Evolutionary conservation across 2,797 vertebrate species (phyloP), one percentile per base, ranked within the genome.

Genomic region (Poeciliopsis paucimaculata): DNA sequence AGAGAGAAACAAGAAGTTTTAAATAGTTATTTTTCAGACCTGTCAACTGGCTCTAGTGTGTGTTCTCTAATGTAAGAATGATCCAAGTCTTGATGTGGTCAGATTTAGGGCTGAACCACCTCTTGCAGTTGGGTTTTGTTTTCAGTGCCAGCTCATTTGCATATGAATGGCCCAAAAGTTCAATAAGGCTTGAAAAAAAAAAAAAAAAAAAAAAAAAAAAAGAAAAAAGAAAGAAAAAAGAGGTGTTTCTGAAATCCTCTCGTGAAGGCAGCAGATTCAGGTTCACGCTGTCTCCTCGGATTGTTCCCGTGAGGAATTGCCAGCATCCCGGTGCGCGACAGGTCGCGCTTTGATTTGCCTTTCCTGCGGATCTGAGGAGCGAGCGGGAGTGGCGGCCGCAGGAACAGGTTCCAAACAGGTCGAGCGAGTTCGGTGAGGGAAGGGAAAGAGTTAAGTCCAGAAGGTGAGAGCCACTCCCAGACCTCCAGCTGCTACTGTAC

Each of bases 131-230:
- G 79, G 57, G 68, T 82, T 78, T 73, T 66, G 78, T 66, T 87
- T 82, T 79, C 87, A 62, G 78, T 75, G 91, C 94, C 93, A 95
- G 91, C 90, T 92, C 88, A 95, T 95, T 89, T 90, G 89, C 95
- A 93, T 95, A 79, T 95, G 91, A 95, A 95, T 93, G 66, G n/a
- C 49, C 76, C 43, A 2, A 80, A 80, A 18, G 53, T 76, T 90
- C 85, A 86, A 78, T 85, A 76, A 16, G 75, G 36, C 20, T 23
- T 31, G 60, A 46, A 9, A 62, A 41, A 68, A 36, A 16, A 8
- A 20, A 23, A 64, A 2, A 12, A 72, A 51, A 70, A 46, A 79
- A 23, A 64, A 2, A 12, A 72, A 51, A 70, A 46, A 79, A 84
- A 87, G 83, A 9, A 62, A 41, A 68, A 36, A 16, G 3, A 20